Conservation (phyloP, 2,888 invertebrate species). For the Seira ritae region DNA sequence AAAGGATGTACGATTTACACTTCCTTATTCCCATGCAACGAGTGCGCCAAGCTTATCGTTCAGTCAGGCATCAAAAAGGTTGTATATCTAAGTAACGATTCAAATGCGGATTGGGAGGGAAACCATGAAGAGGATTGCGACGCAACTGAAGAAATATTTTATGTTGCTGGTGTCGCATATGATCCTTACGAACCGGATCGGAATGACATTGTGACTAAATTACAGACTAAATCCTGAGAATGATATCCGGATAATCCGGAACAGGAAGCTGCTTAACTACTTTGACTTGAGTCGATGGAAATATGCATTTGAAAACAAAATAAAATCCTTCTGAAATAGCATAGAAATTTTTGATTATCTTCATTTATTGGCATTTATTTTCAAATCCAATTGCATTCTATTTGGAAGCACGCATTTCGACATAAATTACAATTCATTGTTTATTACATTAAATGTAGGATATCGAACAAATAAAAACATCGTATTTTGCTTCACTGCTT, state of each 20-base stretch:
- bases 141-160: slow-evolving; percentile 89
- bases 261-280: no score
- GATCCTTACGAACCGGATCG: no score
- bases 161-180: slow-evolving; percentile 86
- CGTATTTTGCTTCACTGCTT: no score
- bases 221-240: no score
- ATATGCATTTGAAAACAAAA: no score
- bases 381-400: neutral
- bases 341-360: no score
- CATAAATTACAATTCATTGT: neutral
- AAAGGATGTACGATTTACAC: slow-evolving; percentile 90
- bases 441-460: no score
- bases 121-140: slow-evolving; percentile 82
- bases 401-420: neutral
- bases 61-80: slow-evolving; percentile 89
- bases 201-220: no score
- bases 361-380: neutral
- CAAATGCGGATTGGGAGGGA: no score
- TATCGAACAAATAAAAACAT: neutral
- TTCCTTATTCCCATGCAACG: slow-evolving; percentile 96
- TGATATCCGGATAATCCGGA: no score
- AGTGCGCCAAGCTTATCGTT: slow-evolving; percentile 97
- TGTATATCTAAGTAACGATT: neutral
- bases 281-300: no score
- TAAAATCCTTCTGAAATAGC: no score